Evolutionary conservation across 2,888 invertebrate genomes (phyloP).

Genomic region (Arge pagana): DNA sequence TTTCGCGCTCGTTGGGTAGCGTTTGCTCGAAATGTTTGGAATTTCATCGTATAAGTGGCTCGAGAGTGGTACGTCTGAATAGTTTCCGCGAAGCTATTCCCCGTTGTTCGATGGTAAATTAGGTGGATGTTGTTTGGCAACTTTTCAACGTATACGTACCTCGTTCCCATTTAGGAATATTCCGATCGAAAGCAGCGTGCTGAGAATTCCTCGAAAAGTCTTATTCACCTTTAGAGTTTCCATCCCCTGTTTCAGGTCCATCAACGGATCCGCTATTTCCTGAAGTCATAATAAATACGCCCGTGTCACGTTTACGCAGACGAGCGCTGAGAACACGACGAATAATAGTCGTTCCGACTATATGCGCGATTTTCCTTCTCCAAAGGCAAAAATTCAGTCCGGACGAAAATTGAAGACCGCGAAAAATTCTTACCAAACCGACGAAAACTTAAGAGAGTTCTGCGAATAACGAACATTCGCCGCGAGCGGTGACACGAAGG

Average conservation of each 20-base stretch:
- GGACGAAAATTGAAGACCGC: no score
- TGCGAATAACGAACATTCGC: no score
- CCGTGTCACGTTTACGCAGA: background rate
- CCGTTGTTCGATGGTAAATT: slow-evolving; percentile 26
- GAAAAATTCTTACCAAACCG: no score
- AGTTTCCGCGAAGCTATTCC: no score
- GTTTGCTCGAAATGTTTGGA: no score
- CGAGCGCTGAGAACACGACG: background rate
- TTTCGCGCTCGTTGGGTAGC: no score
- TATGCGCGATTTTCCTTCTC: background rate
- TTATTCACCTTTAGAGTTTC: slow-evolving; percentile 88
- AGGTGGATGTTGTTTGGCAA: slow-evolving; percentile 53
- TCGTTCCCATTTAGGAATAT: slow-evolving; percentile 93
- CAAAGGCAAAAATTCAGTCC: no score
- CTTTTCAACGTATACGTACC: slow-evolving; percentile 50
- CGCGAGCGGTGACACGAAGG: no score
- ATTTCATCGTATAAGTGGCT: no score
- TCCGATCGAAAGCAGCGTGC: slow-evolving; percentile 91
- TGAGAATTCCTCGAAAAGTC: slow-evolving; percentile 94
- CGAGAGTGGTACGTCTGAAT: no score
- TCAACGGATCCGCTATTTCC: slow-evolving; percentile 98
- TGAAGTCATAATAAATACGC: slow-evolving; percentile 47
- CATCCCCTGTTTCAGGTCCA: slow-evolving; percentile 97
- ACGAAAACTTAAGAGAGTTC: no score
- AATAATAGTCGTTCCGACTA: background rate